phyloP scores from a whole-genome alignment of 2,888 invertebrate genomes.

The Brassicogethes aeneus region DNA sequence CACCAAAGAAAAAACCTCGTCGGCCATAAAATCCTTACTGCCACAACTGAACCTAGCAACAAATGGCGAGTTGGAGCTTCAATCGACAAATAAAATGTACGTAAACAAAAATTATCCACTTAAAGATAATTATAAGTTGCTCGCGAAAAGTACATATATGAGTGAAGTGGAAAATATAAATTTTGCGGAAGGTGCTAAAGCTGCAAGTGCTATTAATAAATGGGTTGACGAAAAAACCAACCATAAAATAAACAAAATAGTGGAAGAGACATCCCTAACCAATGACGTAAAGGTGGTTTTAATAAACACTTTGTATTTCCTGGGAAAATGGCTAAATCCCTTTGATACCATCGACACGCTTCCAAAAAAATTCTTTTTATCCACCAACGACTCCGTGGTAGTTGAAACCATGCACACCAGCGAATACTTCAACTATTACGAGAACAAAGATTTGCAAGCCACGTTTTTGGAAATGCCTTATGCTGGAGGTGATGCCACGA shows the following conservation, averaged over 20 bases:
- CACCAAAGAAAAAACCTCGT: slow-evolving; percentile 13
- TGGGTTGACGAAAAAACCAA: slow-evolving; percentile 36
- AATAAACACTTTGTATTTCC: slow-evolving; percentile 35
- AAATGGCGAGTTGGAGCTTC: slow-evolving; percentile 19
- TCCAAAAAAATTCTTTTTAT: slow-evolving; percentile 23
- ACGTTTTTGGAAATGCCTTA: slow-evolving; percentile 31
- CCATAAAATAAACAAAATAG: slow-evolving; percentile 29
- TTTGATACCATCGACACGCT: slow-evolving; percentile 20
- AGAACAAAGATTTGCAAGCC: slow-evolving; percentile 23
- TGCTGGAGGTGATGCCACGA: slow-evolving; percentile 20
- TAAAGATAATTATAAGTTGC: slow-evolving; percentile 45
- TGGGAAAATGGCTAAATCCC: slow-evolving; percentile 25
- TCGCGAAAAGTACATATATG: slow-evolving; percentile 52
- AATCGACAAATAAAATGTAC: slow-evolving; percentile 49
- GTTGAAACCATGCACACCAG: slow-evolving; percentile 29
- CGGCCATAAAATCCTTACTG: slow-evolving; percentile 13
- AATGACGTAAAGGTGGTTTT: slow-evolving; percentile 26
- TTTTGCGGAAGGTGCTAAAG: slow-evolving; percentile 17
- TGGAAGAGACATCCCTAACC: slow-evolving; percentile 20
- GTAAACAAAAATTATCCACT: slow-evolving; percentile 46
- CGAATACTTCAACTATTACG: slow-evolving; percentile 26
- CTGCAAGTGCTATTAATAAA: slow-evolving; percentile 29
- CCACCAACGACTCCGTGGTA: slow-evolving; percentile 17
- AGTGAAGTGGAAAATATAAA: slow-evolving; percentile 46
- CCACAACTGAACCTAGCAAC: slow-evolving; percentile 17